Conservation (phyloP, 2,888 invertebrate species). For the Dysmachus trigonus region DNA sequence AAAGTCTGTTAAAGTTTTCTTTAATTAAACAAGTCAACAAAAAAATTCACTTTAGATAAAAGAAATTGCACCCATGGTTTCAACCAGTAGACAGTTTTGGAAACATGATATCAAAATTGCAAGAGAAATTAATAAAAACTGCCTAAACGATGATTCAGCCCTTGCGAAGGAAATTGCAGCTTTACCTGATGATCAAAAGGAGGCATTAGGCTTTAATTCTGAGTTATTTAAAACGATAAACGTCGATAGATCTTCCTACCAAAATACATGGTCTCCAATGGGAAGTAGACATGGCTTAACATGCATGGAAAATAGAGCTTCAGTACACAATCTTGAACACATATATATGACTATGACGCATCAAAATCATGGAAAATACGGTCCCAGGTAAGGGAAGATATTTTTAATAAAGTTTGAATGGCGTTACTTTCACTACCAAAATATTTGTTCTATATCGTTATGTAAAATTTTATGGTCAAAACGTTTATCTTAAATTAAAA, state of each 20-base stretch:
- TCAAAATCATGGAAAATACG: constrained; percentile 44
- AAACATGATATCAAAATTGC: constrained; percentile 71
- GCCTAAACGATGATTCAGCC: constrained; percentile 58
- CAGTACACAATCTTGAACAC: constrained; percentile 57
- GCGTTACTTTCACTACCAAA: too few species aligned
- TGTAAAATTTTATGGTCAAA: too few species aligned
- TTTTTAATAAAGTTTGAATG: background rate
- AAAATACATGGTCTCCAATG: constrained; percentile 61
- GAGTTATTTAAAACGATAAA: constrained; percentile 54
- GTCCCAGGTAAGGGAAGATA: background rate
- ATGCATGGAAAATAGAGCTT: constrained; percentile 52
- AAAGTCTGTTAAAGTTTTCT: constrained; percentile 65
- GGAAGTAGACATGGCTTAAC: constrained; percentile 51
- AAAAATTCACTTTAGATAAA: constrained; percentile 64
- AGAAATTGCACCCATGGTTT: constrained; percentile 70
- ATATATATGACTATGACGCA: constrained; percentile 54
- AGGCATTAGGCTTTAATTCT: constrained; percentile 53
- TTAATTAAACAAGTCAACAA: constrained; percentile 19
- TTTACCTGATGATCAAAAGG: constrained; percentile 55
- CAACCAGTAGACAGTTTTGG: constrained; percentile 69
- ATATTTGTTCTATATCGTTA: too few species aligned
- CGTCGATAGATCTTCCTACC: constrained; percentile 54
- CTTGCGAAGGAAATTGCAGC: constrained; percentile 60
- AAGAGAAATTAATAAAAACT: constrained; percentile 67
- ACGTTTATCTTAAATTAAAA: too few species aligned